Percentiles rank a stretch among this genome's conserved stretches.
phyloP scores from a whole-genome alignment of 2,797 vertebrate species.

The Artibeus jamaicensis region DNA sequence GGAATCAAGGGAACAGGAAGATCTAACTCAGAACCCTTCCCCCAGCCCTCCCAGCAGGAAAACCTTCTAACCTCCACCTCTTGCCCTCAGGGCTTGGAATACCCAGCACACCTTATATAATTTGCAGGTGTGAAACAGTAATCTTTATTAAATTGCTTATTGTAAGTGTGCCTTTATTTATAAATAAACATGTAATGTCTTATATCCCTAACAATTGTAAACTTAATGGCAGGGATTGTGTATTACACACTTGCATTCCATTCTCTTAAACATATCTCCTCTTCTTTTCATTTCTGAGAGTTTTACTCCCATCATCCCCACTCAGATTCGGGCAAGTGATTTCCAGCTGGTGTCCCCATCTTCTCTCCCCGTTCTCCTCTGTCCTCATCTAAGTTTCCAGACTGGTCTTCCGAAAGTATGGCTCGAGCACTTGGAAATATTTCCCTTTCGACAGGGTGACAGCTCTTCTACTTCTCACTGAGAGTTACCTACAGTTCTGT shows the following conservation, averaged over 20 bases:
- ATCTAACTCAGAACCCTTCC: background rate
- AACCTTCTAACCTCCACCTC: background rate
- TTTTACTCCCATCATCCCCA: background rate
- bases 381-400: background rate
- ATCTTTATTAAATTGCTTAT: background rate
- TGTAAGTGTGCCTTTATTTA: background rate
- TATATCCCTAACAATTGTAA: background rate
- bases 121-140: background rate
- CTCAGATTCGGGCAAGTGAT: background rate
- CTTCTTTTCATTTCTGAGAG: background rate
- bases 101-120: background rate
- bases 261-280: background rate
- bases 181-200: background rate
- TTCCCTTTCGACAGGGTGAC: background rate
- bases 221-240: background rate
- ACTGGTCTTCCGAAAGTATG: background rate
- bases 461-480: background rate
- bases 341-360: background rate
- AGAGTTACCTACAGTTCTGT: background rate
- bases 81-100: rapidly evolving
- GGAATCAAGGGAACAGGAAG: background rate
- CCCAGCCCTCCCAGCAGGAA: rapidly evolving
- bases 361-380: background rate
- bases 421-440: background rate
- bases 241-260: background rate